Evolutionary conservation across 2,113 vertebrate species (phyloP).

Genomic region (Illadopsis cleaveri): DNA sequence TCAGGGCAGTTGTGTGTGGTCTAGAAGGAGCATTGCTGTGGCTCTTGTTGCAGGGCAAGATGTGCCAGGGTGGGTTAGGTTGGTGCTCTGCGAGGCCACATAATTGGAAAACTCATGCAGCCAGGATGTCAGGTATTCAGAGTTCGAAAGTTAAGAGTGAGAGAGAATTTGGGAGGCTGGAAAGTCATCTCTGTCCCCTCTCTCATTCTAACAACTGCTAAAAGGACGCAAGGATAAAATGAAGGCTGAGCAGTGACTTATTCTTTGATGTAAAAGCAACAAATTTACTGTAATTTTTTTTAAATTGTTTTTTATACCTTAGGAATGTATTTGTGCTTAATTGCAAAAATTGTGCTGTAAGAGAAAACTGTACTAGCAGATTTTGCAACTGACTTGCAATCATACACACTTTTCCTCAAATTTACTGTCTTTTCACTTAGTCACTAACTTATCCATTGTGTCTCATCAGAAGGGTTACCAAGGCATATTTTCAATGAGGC

Average conservation of each 20-base stretch:
- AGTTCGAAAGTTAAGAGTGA: neutral
- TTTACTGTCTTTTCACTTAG: neutral
- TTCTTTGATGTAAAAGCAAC: neutral
- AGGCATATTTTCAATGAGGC: neutral
- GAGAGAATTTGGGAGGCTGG: neutral
- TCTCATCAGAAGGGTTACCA: neutral
- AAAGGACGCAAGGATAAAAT: neutral
- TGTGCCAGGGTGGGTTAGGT: neutral
- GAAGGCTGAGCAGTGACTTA: neutral
- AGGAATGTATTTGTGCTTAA: neutral
- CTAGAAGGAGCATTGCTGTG: neutral
- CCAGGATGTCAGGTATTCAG: neutral
- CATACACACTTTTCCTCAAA: neutral
- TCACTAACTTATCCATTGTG: neutral
- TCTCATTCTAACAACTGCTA: neutral
- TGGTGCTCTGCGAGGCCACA: neutral
- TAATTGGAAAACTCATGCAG: neutral
- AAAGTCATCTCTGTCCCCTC: neutral
- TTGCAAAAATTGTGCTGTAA: neutral
- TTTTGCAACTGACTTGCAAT: neutral
- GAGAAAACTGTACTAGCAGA: neutral
- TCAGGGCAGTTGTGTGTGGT: fast-evolving
- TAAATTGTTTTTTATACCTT: neutral
- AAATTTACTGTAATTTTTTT: neutral
- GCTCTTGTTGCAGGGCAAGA: neutral